These are phyloP conservation scores for Ametastegia equiseti DNA, from an alignment of 2,888 invertebrate species.

Conservation along the genomic window DNA sequence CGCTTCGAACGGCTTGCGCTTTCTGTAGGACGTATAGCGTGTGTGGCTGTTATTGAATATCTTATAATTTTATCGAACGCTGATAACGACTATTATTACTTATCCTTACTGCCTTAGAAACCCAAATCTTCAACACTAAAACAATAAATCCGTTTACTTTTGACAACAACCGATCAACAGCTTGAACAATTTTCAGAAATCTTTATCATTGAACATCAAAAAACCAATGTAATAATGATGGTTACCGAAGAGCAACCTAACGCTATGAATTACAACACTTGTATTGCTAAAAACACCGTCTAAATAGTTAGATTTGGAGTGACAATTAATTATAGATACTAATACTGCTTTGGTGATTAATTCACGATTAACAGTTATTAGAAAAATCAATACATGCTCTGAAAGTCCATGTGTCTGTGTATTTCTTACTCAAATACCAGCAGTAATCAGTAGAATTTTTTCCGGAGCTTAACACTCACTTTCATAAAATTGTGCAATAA, in stretches of 20 bases:
- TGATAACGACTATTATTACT: background rate
- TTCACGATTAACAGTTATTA: background rate
- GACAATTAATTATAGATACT: background rate
- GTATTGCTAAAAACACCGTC: no score
- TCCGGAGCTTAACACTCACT: background rate
- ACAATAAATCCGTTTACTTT: background rate
- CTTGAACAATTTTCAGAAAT: background rate
- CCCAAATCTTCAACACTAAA: background rate
- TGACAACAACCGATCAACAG: background rate
- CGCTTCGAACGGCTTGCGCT: conserved; percentile 28
- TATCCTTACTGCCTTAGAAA: background rate
- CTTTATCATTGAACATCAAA: background rate
- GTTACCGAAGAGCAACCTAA: no score
- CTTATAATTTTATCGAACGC: background rate
- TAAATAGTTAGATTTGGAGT: background rate
- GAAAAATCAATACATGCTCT: background rate
- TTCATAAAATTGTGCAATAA: background rate
- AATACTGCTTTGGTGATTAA: background rate
- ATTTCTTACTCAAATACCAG: background rate
- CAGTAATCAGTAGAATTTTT: background rate
- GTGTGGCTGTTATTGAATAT: conserved; percentile 9
- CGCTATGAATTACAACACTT: no score
- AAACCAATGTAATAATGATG: no score
- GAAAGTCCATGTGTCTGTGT: background rate
- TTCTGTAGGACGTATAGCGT: background rate